Base-by-base conservation (phyloP, 2,113 vertebrate genomes). In the Ia io region DNA sequence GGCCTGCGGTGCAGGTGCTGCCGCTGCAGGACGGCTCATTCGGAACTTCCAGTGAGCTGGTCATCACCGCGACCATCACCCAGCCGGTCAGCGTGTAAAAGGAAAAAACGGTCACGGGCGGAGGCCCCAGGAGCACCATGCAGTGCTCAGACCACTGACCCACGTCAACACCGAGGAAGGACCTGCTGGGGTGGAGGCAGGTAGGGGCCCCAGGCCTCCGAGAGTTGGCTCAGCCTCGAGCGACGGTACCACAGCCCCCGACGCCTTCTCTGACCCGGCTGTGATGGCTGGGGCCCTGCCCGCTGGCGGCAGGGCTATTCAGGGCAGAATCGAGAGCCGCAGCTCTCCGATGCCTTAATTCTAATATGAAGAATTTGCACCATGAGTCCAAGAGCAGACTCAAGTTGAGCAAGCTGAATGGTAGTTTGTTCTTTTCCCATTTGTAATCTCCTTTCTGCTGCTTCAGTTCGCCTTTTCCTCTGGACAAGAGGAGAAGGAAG, bases 381-480 rank as follows among this genome's bases (percentile, higher is more conserved):
- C 53, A 0, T 1, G 11, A 17, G 47, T 40, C 65, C 76, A 10
- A 76, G 56, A n/a, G 47, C 47, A 71, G 63, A 59, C 84, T 51
- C 11, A 30, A 28, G 25, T 70, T 28, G 10, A 51, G 28, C 77
- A 76, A 44, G 77, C 71, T 4, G 47, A 91, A 44, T 4, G 63
- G 71, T 73, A 1, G 16, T n/a, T 70, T 47, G 80, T 78, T 49
- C 17, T 37, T 83, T 85, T 70, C 69, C 14, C 9, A 51, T 56
- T 35, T 79, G 28, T 51, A 67, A 40, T 30, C 88, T 80, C 83
- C 56, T 71, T 79, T 17, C 90, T 94, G 94, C 94, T 95, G 94
- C 93, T 96, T 86, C 47, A 44, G 23, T 13, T 9, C 1, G 7
- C 78, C 65, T 88, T 92, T 88, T 91, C 85, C 94, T 37, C 3